A percentile compares a stretch with the other conserved stretches of the same genome.
These are phyloP conservation scores for Matsumurasca onukii DNA, from an alignment of 1,140 invertebrate species.

Conservation along the genomic window DNA sequence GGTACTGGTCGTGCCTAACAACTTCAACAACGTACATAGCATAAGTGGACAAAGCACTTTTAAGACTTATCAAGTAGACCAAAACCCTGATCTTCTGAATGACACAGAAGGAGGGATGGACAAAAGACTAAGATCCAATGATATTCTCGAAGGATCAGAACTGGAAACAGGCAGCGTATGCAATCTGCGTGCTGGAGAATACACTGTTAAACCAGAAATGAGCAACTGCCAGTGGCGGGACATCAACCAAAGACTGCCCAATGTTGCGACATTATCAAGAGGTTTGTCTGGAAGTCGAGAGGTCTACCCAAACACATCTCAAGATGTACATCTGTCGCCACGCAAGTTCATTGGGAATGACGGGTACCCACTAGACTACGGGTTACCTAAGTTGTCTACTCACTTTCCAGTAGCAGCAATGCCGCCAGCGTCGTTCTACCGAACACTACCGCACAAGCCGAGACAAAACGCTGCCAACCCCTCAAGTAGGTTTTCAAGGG, in stretches of 20 bases:
- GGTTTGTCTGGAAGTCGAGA: conserved; percentile 34
- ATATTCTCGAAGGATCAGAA: conserved; percentile 38
- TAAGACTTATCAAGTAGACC: conserved; percentile 56
- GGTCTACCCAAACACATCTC: conserved; percentile 40
- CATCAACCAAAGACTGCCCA: conserved; percentile 39
- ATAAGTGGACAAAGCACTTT: conserved; percentile 47
- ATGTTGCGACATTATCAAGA: conserved; percentile 45
- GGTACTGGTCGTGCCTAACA: conserved; percentile 44
- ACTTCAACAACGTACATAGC: conserved; percentile 42
- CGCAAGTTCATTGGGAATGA: conserved; percentile 69
- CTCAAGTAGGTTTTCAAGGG: conserved; percentile 56
- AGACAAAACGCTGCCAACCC: conserved; percentile 59
- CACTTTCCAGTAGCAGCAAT: conserved; percentile 48
- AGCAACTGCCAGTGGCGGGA: conserved; percentile 45
- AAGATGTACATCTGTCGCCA: conserved; percentile 65
- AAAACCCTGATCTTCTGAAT: conserved; percentile 75
- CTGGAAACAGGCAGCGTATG: background rate
- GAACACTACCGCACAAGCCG: conserved; percentile 67
- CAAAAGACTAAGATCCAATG: conserved; percentile 52
- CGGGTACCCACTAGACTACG: conserved; percentile 77
- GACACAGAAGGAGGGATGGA: conserved; percentile 66
- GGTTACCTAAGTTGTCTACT: conserved; percentile 64
- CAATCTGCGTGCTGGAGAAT: background rate
- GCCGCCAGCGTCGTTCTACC: conserved; percentile 57
- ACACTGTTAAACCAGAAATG: background rate